Evolutionary conservation across 2,113 vertebrate species (phyloP).

Genomic region (Cygnus atratus): DNA sequence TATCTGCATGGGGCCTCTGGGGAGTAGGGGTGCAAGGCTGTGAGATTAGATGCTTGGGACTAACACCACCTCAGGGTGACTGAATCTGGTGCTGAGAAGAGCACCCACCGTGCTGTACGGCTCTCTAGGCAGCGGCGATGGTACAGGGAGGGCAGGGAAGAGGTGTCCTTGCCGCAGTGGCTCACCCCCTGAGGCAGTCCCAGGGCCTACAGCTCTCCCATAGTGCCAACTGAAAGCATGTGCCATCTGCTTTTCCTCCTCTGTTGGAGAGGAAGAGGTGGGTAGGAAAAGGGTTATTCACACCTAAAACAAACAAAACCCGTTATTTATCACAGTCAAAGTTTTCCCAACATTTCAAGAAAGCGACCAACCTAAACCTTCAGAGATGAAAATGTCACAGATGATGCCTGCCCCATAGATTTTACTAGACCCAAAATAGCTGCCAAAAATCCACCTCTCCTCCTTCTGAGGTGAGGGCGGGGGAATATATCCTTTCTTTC

Average conservation of each 20-base stretch:
- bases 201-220: background rate
- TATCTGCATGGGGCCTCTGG: background rate
- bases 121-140: background rate
- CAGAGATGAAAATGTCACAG: background rate
- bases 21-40: background rate
- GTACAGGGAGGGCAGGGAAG: background rate
- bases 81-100: background rate
- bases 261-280: background rate
- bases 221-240: fast-evolving
- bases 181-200: background rate
- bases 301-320: background rate
- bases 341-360: background rate
- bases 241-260: background rate
- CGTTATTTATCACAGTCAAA: background rate
- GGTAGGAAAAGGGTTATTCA: background rate
- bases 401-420: background rate
- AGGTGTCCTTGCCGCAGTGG: background rate
- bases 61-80: fast-evolving
- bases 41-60: background rate
- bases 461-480: background rate
- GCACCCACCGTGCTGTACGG: background rate
- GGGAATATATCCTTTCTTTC: background rate
- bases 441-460: background rate
- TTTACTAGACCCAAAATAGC: background rate
- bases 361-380: background rate